Base-by-base conservation (phyloP, 2,797 vertebrate species). In the Leuciscus waleckii region DNA sequence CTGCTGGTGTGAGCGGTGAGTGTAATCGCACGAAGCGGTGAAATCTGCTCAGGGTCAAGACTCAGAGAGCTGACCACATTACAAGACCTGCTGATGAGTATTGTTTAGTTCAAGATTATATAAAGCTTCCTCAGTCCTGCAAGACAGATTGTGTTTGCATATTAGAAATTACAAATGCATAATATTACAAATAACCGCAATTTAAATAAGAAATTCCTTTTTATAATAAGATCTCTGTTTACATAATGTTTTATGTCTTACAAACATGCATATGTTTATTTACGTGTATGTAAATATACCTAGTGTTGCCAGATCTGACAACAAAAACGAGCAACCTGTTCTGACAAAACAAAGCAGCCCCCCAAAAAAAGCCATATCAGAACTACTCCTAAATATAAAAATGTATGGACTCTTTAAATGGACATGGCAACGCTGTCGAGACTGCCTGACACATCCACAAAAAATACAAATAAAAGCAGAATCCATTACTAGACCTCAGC, bases 1-100 rank as follows among this genome's bases (percentile, higher is more conserved):
- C 81, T 70, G 43, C 65, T 81, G 78, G 78, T 68, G 43, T 80
- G 35, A 32, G 82, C n/a, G 2, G 10, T 43, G 13, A 70, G 49
- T 3, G 10, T 83, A 65, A 77, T 51, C 13, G 26, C 61, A 54
- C 46, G 19, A 68, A 68, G 46, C 82, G 26, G 37, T n/a, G 39
- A 46, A 19, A 71, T 70, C 37, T 32, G 46, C 65, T 70, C 65
- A 41, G 46, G 49, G 49, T 58, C 46, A 77, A 54, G n/a, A 81
- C 35, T 9, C 3, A 4, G 35, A 70, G 23, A 67, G 10, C 21
- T 41, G 71, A 68, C 16, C 7, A 7, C 29, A 35, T 13, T 65
- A 69, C 16, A 71, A 73, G 51, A 82, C 35, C 68, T 41, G 21
- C 4, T 26, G 43, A 39, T 54, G 11, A 49, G 51, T 7, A 37